Base-by-base conservation (phyloP, 1,140 invertebrate genomes). In the Pollicipes pollicipes region DNA sequence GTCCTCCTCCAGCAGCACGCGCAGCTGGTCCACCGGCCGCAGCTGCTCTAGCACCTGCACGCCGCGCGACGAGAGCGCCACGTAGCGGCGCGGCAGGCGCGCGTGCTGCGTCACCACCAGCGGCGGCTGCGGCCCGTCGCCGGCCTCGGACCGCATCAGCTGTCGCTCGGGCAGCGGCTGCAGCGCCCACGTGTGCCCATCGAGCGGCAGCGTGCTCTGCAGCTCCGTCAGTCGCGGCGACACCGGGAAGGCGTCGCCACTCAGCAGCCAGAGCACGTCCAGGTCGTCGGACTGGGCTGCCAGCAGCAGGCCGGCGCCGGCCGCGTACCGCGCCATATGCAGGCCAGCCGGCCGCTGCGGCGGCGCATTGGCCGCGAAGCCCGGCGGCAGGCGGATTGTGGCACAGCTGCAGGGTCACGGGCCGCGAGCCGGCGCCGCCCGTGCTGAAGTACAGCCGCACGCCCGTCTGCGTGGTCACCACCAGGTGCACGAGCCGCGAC, bases 311-410 rank as follows among this genome's bases (percentile, higher is more conserved):
- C 79, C 73, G 31, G 79, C 79, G n/a, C 81, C 82, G 80, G 74
- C 30, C 70, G 84, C 87, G 77, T 94, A 92, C 73, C 88, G 85
- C 24, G 90, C 89, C 79, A 87, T 88, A 79, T 95, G 91, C 8
- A 95, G 90, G 78, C 88, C 88, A 76, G 86, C 87, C 6, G 94
- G 93, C 77, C 90, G 87, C 73, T 89, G 85, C 29, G 89, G 86
- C 32, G 88, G 85, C 28, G 90, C 84, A 79, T 90, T 90, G 4
- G 93, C 90, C 45, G 92, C 90, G 81, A 92, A 95, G 0, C 94
- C 94, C 35, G 95, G 94, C 68, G 95, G 95, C 45, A 97, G 81
- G 32, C 95, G 84, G 2, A 97, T n/a, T 90, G 81, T 98, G 95
- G 28, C 93, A 81, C 70, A 97, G 79, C 35, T 86, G 84, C 1